Base-by-base conservation (phyloP, 2,113 vertebrate genomes). In the Cochlearius cochlearius region DNA sequence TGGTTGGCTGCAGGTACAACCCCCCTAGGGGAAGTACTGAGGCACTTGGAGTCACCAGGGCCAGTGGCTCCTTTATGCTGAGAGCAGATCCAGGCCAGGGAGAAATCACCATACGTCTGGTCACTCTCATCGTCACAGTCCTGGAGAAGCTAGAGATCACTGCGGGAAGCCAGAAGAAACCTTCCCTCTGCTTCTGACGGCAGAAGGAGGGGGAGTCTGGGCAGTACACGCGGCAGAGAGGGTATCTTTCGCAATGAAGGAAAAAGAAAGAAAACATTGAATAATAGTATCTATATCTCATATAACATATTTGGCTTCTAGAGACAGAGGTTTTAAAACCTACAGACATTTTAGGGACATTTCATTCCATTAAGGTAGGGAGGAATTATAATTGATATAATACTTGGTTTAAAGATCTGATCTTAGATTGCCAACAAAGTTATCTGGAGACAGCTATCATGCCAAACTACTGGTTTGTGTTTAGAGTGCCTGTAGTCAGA, bases 31-130 rank as follows among this genome's bases (percentile, higher is more conserved):
- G 15, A 62, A 53, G 22, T 16, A 15, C 20, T 47, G 34, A 66
- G 49, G 71, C 9, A 23, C 9, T 29, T 4, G 9, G 10, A 55
- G 18, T 52, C 30, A 52, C 21, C 9, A 49, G 18, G 12, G 17
- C 11, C 52, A 90, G 52, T 12, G 67, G 26, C 25, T 62, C 27
- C 6, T 6, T 19, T 50, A 7, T 27, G 77, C 19, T 58, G 27
- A 76, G 9, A 86, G 8, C 21, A 81, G 43, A 55, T 30, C 13
- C 18, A 36, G 15, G 18, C 8, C 22, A 82, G 34, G 12, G 20
- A 36, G 19, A 75, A 60, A 56, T 16, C 19, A 30, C 7, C 12
- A 3, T 20, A 30, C 0, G 0, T 55, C 9, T 49, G 50, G 16
- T 75, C 20, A 64, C 10, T 21, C 7, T 80, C 27, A 19, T 26